Evolutionary conservation across 2,113 vertebrate genomes (phyloP).

Genomic region (Coreoperca whiteheadi): DNA sequence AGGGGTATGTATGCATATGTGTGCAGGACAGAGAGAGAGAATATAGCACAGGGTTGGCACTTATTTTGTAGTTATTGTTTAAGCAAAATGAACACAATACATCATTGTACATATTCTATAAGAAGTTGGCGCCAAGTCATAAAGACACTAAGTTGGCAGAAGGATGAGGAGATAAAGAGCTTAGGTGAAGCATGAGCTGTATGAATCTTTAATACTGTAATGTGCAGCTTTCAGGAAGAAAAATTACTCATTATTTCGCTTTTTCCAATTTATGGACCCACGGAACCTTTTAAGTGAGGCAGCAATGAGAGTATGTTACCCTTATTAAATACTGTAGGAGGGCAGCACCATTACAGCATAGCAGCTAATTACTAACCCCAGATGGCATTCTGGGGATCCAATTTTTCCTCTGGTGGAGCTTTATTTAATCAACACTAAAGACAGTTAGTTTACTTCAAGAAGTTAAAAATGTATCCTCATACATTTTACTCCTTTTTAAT

Average conservation of each 20-base stretch:
- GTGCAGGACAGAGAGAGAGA: neutral
- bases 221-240: conserved; percentile 52
- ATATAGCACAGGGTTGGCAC: neutral
- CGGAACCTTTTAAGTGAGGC: conserved; percentile 27
- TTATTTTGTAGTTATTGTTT: conserved; percentile 9
- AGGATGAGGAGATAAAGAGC: conserved; percentile 52
- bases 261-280: conserved; percentile 23
- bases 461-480: neutral
- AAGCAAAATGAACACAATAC: conserved; percentile 14
- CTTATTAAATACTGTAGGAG: conserved; percentile 46
- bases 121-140: conserved; percentile 19
- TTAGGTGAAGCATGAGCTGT: conserved; percentile 33
- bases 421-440: conserved; percentile 46
- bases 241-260: conserved; percentile 29
- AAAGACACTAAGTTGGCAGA: conserved; percentile 23
- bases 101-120: conserved; percentile 34
- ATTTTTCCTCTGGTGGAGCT: conserved; percentile 16
- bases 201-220: conserved; percentile 55
- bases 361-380: conserved; percentile 55
- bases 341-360: conserved; percentile 19
- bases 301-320: conserved; percentile 10
- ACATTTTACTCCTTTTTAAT: conserved; percentile 43
- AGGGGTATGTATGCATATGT: neutral
- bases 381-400: conserved; percentile 31
- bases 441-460: conserved; percentile 20